Evolutionary conservation across 1,140 invertebrate genomes (phyloP).

Genomic region (Monomorium pharaonis): DNA sequence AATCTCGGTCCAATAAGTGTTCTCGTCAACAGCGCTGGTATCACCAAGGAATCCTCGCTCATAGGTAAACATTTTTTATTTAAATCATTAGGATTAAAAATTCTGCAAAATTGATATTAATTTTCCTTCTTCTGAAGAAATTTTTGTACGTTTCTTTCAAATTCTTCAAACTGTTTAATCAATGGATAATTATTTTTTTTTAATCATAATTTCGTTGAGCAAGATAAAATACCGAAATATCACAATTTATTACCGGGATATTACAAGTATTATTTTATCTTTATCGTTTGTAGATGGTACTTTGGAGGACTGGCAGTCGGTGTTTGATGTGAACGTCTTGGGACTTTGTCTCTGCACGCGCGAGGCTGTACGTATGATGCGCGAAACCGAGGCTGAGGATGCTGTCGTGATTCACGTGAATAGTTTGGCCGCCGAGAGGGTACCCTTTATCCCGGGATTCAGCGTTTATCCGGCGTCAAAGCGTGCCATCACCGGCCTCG

Average conservation of each 20-base stretch:
- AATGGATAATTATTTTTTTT: background rate
- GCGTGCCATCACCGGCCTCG: conserved; percentile 86
- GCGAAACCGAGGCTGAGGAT: conserved; percentile 63
- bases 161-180: background rate
- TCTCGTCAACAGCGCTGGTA: conserved; percentile 89
- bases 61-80: conserved; percentile 60
- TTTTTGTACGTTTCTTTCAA: background rate
- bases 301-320: conserved; percentile 76
- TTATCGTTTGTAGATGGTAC: conserved; percentile 69
- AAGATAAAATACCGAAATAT: background rate
- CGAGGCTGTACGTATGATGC: conserved; percentile 86
- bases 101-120: too few relatives aligned
- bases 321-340: conserved; percentile 86
- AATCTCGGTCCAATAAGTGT: conserved; percentile 88
- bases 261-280: background rate
- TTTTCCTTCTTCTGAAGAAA: background rate
- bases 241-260: too few relatives aligned
- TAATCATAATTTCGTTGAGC: background rate
- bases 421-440: conserved; percentile 84
- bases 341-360: conserved; percentile 85
- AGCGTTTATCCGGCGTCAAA: conserved; percentile 87
- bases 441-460: conserved; percentile 84
- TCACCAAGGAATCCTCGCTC: conserved; percentile 77
- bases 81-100: too few relatives aligned
- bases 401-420: conserved; percentile 72